Evolutionary conservation across 2,797 vertebrate species (phyloP).

Genomic region (Tenualosa thibaudeaui): DNA sequence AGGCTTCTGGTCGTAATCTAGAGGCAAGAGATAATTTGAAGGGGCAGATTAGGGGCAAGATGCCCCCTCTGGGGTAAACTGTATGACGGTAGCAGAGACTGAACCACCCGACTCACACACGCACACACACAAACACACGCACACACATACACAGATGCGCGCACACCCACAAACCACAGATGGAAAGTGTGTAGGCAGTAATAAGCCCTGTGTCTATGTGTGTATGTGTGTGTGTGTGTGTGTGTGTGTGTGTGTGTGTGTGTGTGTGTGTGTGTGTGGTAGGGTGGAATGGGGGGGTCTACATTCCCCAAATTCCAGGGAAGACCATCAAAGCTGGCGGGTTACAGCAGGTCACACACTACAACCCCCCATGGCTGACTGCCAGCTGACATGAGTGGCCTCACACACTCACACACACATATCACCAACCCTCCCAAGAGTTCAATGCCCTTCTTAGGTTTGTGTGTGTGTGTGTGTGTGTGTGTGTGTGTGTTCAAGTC

Average conservation of each 20-base stretch:
- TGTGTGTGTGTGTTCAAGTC: conserved; percentile 12
- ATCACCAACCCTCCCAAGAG: conserved; percentile 20
- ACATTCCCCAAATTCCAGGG: conserved; percentile 72
- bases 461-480: background rate
- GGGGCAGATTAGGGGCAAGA: background rate
- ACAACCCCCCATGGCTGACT: conserved; percentile 25
- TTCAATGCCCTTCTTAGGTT: conserved; percentile 18
- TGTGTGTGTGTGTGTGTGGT: background rate
- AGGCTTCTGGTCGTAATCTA: conserved; percentile 2
- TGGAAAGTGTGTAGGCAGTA: conserved; percentile 52
- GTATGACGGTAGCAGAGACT: background rate
- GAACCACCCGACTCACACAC: background rate
- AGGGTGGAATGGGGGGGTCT: conserved; percentile 19
- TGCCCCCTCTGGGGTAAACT: conserved; percentile 7
- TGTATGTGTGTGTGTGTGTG: conserved; percentile 19
- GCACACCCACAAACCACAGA: background rate
- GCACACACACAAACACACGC: background rate
- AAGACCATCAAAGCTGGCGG: conserved; percentile 66
- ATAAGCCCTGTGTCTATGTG: background rate
- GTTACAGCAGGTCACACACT: conserved; percentile 35
- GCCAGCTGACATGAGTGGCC: conserved; percentile 33
- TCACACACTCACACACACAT: conserved; percentile 13
- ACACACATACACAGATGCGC: background rate
- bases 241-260: conserved; percentile 9
- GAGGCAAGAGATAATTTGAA: background rate